Evolutionary conservation across 2,113 vertebrate species (phyloP).

Genomic region (Spilogale gracilis): DNA sequence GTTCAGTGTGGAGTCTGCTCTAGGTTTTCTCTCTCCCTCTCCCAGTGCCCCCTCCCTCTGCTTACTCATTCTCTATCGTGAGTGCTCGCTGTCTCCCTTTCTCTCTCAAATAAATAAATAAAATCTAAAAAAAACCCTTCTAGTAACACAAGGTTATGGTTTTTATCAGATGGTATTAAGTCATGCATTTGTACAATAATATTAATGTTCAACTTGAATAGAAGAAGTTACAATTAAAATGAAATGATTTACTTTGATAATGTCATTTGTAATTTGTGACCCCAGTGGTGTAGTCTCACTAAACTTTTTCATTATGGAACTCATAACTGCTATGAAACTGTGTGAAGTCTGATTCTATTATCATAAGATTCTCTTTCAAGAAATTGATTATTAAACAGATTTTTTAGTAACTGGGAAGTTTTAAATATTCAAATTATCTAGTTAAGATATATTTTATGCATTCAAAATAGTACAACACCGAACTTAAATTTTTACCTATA

Average conservation of each 20-base stretch:
- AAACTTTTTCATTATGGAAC: not conserved
- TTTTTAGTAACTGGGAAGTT: slow-evolving; percentile 15
- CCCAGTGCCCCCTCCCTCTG: not conserved
- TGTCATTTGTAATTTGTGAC: slow-evolving; percentile 4
- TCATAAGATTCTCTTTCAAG: slow-evolving; percentile 15
- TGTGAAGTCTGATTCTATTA: slow-evolving; percentile 47
- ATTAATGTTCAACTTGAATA: not conserved
- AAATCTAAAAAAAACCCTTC: not conserved
- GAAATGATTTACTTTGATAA: slow-evolving; percentile 10
- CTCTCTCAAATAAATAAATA: not conserved
- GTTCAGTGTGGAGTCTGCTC: not conserved
- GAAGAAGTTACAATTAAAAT: slow-evolving; percentile 35
- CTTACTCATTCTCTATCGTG: not conserved
- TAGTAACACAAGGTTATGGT: not conserved
- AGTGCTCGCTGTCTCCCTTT: not conserved
- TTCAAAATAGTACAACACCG: not conserved
- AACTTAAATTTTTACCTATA: slow-evolving; percentile 30
- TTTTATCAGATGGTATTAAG: slow-evolving; percentile 50
- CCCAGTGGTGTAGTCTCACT: not conserved
- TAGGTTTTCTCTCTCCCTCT: not conserved
- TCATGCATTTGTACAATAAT: not conserved
- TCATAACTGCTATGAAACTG: not conserved
- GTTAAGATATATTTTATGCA: not conserved
- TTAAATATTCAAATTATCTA: slow-evolving; percentile 6
- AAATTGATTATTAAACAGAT: not conserved